Conservation (phyloP, 2,797 vertebrate genomes). For the Paramormyrops hopkinsi region DNA sequence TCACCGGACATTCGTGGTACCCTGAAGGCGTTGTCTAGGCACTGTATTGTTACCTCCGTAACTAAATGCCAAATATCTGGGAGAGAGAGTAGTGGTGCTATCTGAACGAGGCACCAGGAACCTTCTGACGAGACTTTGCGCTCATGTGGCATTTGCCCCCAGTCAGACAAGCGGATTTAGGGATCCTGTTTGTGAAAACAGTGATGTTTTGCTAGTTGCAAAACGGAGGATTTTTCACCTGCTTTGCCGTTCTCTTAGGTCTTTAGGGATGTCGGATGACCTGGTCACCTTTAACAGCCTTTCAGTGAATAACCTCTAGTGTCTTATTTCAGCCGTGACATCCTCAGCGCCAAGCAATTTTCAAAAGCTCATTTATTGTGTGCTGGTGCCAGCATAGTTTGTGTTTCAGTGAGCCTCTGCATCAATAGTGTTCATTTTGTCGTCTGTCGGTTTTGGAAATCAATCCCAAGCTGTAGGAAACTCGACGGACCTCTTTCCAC, state of each 20-base stretch:
- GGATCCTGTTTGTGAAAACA: not conserved
- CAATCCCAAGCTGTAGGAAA: not conserved
- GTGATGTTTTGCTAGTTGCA: constrained; percentile 20
- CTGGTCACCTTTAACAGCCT: constrained; percentile 43
- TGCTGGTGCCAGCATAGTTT: not conserved
- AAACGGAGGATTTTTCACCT: not conserved
- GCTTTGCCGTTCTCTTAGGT: not conserved
- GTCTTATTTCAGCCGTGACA: constrained; percentile 55
- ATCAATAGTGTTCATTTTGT: not conserved
- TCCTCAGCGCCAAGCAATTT: constrained; percentile 36
- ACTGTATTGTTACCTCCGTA: not conserved
- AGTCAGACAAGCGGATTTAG: not conserved
- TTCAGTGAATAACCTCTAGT: constrained; percentile 49
- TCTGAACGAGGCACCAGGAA: not conserved
- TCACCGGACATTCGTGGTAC: not conserved
- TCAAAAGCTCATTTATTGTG: not conserved
- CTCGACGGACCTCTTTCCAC: not conserved
- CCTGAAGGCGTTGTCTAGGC: constrained; percentile 3
- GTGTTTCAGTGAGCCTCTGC: not conserved
- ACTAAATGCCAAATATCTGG: constrained; percentile 1
- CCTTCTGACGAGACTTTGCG: not conserved
- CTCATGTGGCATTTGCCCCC: not conserved
- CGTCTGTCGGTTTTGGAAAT: not conserved
- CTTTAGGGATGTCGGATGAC: constrained; percentile 12
- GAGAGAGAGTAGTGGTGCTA: not conserved